phyloP scores from a whole-genome alignment of 2,113 vertebrate genomes.

The Cyphomyrus plagiostoma region DNA sequence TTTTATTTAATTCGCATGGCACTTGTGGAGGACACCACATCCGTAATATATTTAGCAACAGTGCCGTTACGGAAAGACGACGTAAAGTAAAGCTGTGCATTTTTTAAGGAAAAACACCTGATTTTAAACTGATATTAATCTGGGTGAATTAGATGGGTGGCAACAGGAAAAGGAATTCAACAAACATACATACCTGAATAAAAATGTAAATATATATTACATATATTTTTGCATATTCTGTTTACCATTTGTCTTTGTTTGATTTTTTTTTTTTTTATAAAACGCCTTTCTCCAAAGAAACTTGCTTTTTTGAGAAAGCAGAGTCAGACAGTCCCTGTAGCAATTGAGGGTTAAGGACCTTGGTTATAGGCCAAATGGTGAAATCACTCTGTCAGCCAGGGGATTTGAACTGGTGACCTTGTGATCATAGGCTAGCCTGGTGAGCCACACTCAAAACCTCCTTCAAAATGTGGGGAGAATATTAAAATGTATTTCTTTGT shows the following conservation, averaged over 20 bases:
- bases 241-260: neutral
- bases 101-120: neutral
- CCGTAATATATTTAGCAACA: neutral
- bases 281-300: neutral
- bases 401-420: neutral
- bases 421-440: neutral
- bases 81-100: neutral
- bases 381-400: neutral
- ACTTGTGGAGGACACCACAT: neutral
- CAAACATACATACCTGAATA: neutral
- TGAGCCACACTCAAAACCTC: neutral
- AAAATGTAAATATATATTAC: neutral
- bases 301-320: neutral
- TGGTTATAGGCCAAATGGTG: neutral
- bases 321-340: neutral
- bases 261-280: neutral
- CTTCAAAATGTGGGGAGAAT: neutral
- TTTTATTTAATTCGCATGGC: neutral
- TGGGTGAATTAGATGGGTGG: neutral
- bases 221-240: neutral
- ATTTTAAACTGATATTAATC: neutral
- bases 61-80: neutral
- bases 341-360: too few species aligned
- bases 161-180: neutral
- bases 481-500: neutral